Evolutionary conservation across 2,797 vertebrate species (phyloP), one percentile per base, ranked within the genome.

Genomic region (Pachyuromys duprasi): DNA sequence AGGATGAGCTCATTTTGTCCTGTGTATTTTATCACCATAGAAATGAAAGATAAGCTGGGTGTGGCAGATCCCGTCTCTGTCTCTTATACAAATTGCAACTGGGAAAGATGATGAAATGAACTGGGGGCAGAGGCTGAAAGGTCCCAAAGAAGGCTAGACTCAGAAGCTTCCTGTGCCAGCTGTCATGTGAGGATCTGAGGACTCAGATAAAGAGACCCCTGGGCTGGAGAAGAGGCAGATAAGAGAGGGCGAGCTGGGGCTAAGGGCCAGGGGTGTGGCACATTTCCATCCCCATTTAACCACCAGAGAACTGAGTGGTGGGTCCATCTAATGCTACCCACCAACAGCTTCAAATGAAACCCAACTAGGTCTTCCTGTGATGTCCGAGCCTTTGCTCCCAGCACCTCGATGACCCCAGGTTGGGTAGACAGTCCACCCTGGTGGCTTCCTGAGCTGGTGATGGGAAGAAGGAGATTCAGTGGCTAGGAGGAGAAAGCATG

Each of bases 401-500:
- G 15, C 0, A 2, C 28, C 3, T 0, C 0, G 3, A 11, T 24
- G 28, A 49, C 20, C 49, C 24, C 24, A 36, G 39, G 17, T 4
- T 78, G 75, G 76, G 53, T 6, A 3, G 36, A 45, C 6, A 17
- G 6, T 31, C 36, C n/a, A 14, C 39, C 36, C n/a, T 22, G 7
- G 72, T 36, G 28, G 5, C n/a, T 75, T 76, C 17, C 89, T 95
- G 72, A 80, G 87, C 86, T 96, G 95, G 88, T 91, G 80, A 89
- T 95, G 0, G n/a, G 49, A 28, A 1, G 49, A 28, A 1, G 15
- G 69, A 86, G 82, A 95, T 91, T 91, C 89, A n/a, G 62, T 67
- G 83, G 76, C 33, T 96, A 95, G 83, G 67, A 97, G 76, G 93
- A 96, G 39, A 1, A 90, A 74, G 86, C 83, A 49, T 81, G 63